These are phyloP conservation scores for human DNA, from an alignment of 2,113 vertebrate genomes.

Conservation along the genomic window GRCh38 chr12:81756001-81756500, in stretches of 20 bases:
- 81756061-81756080: constrained; percentile 47
- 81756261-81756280: background rate
- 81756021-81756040: background rate
- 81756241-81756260: background rate
- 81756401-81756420: background rate
- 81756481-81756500: background rate
- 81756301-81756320: background rate
- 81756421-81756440: background rate
- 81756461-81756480: background rate
- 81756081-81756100: background rate
- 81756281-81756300: background rate
- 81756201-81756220: background rate
- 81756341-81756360: constrained; percentile 42
- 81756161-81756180: constrained; percentile 41
- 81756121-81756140: constrained; percentile 25
- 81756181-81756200: background rate
- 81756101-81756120: background rate
- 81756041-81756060: background rate
- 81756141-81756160: constrained; percentile 11
- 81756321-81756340: background rate
- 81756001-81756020: constrained; percentile 9
- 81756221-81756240: background rate
- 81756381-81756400: background rate
- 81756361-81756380: background rate
- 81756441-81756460: constrained; percentile 25